These are phyloP conservation scores for Podargus strigoides DNA, from an alignment of 2,797 vertebrate species.

Conservation along the genomic window DNA sequence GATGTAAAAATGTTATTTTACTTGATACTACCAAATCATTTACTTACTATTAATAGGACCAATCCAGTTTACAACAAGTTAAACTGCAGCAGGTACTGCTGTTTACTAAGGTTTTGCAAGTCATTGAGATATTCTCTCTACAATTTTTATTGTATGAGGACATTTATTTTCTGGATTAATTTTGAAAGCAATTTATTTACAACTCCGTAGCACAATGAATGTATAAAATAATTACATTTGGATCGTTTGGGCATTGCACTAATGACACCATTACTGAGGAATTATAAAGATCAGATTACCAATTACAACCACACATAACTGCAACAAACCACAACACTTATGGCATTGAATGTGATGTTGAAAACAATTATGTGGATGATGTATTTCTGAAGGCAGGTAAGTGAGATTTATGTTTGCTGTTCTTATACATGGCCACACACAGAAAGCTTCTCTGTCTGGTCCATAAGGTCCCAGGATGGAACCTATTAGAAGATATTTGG, in stretches of 20 bases:
- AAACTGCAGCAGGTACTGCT: background rate
- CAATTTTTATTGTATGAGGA: background rate
- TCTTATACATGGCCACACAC: accelerated
- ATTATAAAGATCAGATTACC: background rate
- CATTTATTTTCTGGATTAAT: background rate
- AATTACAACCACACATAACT: background rate
- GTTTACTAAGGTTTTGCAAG: background rate
- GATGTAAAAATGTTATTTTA: background rate
- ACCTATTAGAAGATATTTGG: background rate
- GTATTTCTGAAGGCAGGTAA: background rate
- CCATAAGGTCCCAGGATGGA: background rate
- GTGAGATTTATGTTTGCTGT: background rate
- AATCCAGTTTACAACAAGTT: background rate
- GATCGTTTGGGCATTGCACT: background rate
- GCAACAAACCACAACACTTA: background rate
- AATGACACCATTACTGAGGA: background rate
- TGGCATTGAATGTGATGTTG: too few species aligned
- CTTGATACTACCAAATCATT: background rate
- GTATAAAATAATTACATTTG: background rate
- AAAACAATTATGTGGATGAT: accelerated
- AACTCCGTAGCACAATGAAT: background rate
- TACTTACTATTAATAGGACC: background rate
- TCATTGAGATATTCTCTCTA: background rate
- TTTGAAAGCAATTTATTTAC: background rate
- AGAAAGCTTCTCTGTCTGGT: background rate